Evolutionary conservation across 2,113 vertebrate genomes (phyloP), one percentile per base, ranked within the genome.

Genomic region (Mirounga angustirostris): DNA sequence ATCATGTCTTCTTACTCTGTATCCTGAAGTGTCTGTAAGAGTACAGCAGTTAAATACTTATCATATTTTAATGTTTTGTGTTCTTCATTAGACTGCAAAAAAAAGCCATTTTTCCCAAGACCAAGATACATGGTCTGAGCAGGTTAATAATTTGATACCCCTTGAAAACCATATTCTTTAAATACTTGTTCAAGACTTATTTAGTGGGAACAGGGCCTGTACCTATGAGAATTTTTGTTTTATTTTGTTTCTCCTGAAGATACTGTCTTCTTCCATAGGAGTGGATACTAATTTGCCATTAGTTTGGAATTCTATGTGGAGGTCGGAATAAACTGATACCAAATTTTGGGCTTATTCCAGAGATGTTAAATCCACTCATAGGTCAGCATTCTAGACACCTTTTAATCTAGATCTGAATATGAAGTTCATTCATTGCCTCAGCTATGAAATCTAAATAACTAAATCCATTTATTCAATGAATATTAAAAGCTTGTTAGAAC

Each of bases 131-230:
- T 21, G 21, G 4, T 14, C 21, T 89, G n/a, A 61, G 26, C n/a
- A 95, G 33, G 10, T 73, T 82, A 73, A 26, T 82, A 86, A 89
- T 30, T 58, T 76, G 7, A 43, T 74, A n/a, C 1, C 4, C 1
- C 22, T 92, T 89, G 59, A 74, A 78, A 91, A 12, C 6, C 11
- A 79, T 36, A 88, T 95, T 78, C 6, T 83, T 93, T 82, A 91
- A 93, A n/a, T 54, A 67, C 0, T 54, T 71, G 4, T 54, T 91
- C 21, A 79, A 54, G 1, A 83, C n/a, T 63, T 67, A 61, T 61
- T 88, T 79, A 83, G 28, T 59, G 43, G 12, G 40, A 22, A 63
- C 1, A 76, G 54, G 13, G 24, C 13, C 36, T 81, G 2, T 14
- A 43, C 5, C 28, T 74, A 8, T 30, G 6, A 80, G 50, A 59